Conservation (phyloP, 2,797 vertebrate species). For the Oryzias dopingdopingensis region DNA sequence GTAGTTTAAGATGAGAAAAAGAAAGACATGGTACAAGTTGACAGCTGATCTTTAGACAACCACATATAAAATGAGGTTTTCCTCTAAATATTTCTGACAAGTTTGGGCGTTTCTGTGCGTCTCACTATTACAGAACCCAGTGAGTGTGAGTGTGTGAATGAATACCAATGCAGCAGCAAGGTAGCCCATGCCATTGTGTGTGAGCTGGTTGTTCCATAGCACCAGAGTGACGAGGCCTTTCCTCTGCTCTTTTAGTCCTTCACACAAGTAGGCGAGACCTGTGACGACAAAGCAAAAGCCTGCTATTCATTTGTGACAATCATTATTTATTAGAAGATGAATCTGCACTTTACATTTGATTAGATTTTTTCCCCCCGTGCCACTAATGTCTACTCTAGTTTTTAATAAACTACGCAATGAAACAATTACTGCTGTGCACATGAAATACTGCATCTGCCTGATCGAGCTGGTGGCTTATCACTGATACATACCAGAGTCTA, state of each 20-base stretch:
- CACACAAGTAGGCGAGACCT: conserved; percentile 93
- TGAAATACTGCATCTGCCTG: neutral
- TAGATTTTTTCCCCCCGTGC: neutral
- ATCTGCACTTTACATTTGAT: neutral
- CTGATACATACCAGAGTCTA: conserved; percentile 85
- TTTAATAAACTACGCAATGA: neutral
- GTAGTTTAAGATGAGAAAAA: neutral
- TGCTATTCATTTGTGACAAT: neutral
- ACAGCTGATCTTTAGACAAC: neutral
- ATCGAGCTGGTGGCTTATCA: neutral
- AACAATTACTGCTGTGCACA: neutral
- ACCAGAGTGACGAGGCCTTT: conserved; percentile 91
- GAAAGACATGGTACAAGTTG: too few species aligned
- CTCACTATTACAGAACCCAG: neutral
- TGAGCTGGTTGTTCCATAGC: conserved; percentile 97
- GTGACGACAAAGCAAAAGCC: conserved; percentile 12
- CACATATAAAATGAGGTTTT: conserved; percentile 4
- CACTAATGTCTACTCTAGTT: neutral
- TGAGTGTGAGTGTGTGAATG: conserved; percentile 14
- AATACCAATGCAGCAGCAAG: conserved; percentile 91
- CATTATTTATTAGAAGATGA: neutral
- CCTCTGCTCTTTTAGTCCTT: conserved; percentile 93
- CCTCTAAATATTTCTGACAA: conserved; percentile 11
- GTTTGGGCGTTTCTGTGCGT: neutral
- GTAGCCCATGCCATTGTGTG: conserved; percentile 92